Percentiles rank a stretch among this genome's conserved stretches.
Evolutionary conservation across 2,888 invertebrate species (phyloP).

Genomic region (Temnothorax unifasciatus): DNA sequence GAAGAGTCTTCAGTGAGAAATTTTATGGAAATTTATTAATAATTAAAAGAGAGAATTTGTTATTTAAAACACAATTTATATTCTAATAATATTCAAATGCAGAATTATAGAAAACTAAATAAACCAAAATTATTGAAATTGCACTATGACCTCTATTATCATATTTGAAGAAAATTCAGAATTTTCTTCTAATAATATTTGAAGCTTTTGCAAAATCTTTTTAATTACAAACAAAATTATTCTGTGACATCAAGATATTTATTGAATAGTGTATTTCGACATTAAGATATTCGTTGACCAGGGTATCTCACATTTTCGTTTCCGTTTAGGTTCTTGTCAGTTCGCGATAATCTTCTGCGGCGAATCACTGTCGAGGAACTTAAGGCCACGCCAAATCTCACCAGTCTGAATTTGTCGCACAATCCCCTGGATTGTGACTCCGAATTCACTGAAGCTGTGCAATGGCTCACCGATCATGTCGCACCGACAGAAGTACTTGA

Average conservation of each 20-base stretch:
- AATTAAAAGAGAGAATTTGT: not conserved
- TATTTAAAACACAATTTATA: not conserved
- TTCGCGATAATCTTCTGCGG: constrained; percentile 81
- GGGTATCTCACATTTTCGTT: not conserved
- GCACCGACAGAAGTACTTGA: constrained; percentile 86
- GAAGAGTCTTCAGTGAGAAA: constrained; percentile 79
- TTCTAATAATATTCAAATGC: not conserved
- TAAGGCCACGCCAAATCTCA: constrained; percentile 88
- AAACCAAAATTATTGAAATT: too few species aligned
- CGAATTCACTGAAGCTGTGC: constrained; percentile 90
- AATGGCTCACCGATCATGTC: constrained; percentile 89
- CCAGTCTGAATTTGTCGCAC: constrained; percentile 89
- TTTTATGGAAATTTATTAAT: not conserved
- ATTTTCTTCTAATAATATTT: not conserved
- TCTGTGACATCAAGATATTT: not conserved
- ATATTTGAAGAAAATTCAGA: not conserved
- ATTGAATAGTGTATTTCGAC: too few species aligned
- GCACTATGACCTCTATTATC: not conserved
- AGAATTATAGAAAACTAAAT: too few species aligned
- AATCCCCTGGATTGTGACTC: constrained; percentile 91
- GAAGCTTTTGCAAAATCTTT: not conserved
- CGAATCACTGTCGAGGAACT: constrained; percentile 88
- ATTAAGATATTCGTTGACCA: not conserved
- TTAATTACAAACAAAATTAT: not conserved
- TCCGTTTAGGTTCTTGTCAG: constrained; percentile 80